Base-by-base conservation (phyloP, 2,888 invertebrate species). In the Theretra japonica region DNA sequence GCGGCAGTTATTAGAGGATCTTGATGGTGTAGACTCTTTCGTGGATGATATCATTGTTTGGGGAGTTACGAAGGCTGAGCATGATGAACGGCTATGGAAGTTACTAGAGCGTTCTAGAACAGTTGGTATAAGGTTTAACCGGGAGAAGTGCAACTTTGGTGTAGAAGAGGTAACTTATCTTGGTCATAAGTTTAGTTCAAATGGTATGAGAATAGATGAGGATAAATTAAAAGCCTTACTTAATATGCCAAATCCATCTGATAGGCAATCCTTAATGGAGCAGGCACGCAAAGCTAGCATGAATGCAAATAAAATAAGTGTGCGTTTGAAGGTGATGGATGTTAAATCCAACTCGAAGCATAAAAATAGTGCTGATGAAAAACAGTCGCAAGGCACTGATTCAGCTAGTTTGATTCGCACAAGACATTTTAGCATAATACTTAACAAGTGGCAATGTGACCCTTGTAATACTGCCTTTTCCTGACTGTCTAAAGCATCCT, bases 391-490 rank as follows among this genome's bases (percentile, higher is more conserved):
- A 68, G 73, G 65, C 8, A 60, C 70, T 25, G 25, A 68, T 15
- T 73, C 72, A 11, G 71, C 74, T 30, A 76, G 73, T 30, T 71
- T 75, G 59, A 82, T 82, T 78, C 79, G 2, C 77, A 76, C 53
- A 28, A 28, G 28, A 28, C 4, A 28, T 28, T 28, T 28, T 28
- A 4, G 28, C 2, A 4, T 28, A 28, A 28, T 28, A 28, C 4
- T 28, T 28, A 2, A 28, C 28, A 28, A 28, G 3, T 4, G 28
- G 28, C 28, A 28, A 28, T 28, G 28, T 28, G 28, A 28, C 28
- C 4, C 4, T 28, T 28, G 28, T 28, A 4, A 28, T 28, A 28
- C 28, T 28, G 2, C 28, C 28, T 28, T 28, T 28, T 28, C 28
- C 28, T 28, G 28, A 28, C 4, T 28, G 28, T 28, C 28, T 28